Conservation (phyloP, 2,888 invertebrate species). For the Acanthococcus lagerstroemiae region DNA sequence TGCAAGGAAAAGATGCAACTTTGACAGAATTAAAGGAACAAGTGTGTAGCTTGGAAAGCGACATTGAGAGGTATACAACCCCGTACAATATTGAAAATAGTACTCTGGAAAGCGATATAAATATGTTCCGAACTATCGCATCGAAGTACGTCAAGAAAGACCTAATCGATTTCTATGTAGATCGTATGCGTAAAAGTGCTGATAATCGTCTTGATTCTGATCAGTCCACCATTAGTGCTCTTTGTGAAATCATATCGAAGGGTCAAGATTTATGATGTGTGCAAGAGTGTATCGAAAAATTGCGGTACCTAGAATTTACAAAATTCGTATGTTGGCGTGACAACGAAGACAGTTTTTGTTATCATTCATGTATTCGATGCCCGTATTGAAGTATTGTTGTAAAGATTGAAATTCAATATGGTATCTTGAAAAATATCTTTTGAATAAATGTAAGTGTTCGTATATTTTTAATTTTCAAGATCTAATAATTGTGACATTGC, state of each 20-base stretch:
- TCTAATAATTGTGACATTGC: no score
- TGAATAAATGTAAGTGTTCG: no score
- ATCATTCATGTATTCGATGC: no score
- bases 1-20: neutral
- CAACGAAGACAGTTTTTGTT: no score
- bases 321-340: no score
- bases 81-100: constrained; percentile 3
- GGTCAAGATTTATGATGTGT: neutral
- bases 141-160: constrained; percentile 4
- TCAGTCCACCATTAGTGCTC: constrained; percentile 8
- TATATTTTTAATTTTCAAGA: no score
- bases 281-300: no score
- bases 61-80: constrained; percentile 4
- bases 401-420: no score
- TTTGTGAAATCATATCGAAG: constrained; percentile 5
- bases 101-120: constrained; percentile 3
- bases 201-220: neutral
- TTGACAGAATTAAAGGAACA: neutral
- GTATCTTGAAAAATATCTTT: no score
- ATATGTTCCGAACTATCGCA: constrained; percentile 3
- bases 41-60: neutral
- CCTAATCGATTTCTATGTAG: constrained; percentile 10
- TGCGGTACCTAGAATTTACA: no score
- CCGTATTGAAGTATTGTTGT: no score
- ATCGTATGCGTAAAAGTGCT: constrained; percentile 9